Evolutionary conservation across 1,140 invertebrate genomes (phyloP).

Genomic region (Calliopsis andreniformis): DNA sequence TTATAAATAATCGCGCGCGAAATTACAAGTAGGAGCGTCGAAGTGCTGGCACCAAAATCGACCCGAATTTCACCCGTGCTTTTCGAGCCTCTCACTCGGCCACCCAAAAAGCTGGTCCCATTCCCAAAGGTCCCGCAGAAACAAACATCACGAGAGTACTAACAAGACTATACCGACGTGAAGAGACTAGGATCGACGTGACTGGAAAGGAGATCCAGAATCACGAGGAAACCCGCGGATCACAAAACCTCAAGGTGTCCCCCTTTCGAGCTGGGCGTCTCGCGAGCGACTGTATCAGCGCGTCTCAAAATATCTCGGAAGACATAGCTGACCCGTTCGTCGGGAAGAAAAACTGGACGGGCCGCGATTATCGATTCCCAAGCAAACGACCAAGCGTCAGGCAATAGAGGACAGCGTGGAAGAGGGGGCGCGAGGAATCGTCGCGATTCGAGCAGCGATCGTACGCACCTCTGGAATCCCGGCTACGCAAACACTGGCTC

Average conservation of each 20-base stretch:
- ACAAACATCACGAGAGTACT: no score
- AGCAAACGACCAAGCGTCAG: background rate
- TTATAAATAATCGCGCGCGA: constrained; percentile 31
- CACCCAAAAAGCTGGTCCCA: no score
- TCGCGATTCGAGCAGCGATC: background rate
- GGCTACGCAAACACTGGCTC: background rate
- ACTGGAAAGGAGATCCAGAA: no score
- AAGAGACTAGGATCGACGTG: no score
- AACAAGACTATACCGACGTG: no score
- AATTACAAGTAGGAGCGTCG: background rate
- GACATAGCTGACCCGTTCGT: background rate
- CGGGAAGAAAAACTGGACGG: background rate
- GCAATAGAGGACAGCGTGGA: no score
- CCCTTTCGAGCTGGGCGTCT: constrained; percentile 6
- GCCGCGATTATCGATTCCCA: background rate
- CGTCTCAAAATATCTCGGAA: constrained; percentile 32
- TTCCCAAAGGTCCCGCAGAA: no score
- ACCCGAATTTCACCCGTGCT: no score
- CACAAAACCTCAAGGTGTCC: background rate
- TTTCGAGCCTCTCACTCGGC: no score
- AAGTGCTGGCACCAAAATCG: background rate
- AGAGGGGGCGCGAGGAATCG: background rate
- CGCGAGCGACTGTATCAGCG: constrained; percentile 3
- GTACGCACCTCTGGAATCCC: background rate
- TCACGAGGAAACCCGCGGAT: background rate